Evolutionary conservation across 2,888 invertebrate genomes (phyloP).

Genomic region (Opisthograptis luteolata): DNA sequence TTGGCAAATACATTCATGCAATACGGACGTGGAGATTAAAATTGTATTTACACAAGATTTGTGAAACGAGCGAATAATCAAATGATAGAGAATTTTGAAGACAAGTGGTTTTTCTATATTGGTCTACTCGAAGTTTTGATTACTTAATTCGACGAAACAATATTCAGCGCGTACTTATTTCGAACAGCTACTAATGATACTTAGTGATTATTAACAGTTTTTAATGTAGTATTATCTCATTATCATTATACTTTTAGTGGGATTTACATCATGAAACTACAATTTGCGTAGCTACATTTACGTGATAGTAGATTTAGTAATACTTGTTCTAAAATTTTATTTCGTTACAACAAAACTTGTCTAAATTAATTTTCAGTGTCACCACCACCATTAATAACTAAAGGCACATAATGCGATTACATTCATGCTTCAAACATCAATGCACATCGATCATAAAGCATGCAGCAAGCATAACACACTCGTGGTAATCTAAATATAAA

Average conservation of each 20-base stretch:
- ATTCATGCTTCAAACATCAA: constrained; percentile 30
- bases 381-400: constrained; percentile 7
- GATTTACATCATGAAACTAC: constrained; percentile 9
- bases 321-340: background rate
- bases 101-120: constrained; percentile 10
- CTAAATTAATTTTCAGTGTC: constrained; percentile 12
- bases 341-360: constrained; percentile 21
- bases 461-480: constrained; percentile 25
- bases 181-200: no score
- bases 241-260: constrained; percentile 14
- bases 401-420: constrained; percentile 26
- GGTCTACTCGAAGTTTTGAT: no score
- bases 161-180: no score
- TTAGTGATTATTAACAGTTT: no score
- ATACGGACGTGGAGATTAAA: constrained; percentile 20
- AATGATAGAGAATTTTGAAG: background rate
- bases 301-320: constrained; percentile 6
- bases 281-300: constrained; percentile 21
- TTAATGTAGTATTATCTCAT: no score
- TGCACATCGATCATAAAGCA: constrained; percentile 26
- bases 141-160: no score
- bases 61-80: constrained; percentile 12
- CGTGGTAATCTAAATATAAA: background rate
- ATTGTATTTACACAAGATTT: constrained; percentile 32
- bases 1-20: constrained; percentile 84